These are phyloP conservation scores for Popillia japonica DNA, from an alignment of 1,140 invertebrate species.

Conservation along the genomic window DNA sequence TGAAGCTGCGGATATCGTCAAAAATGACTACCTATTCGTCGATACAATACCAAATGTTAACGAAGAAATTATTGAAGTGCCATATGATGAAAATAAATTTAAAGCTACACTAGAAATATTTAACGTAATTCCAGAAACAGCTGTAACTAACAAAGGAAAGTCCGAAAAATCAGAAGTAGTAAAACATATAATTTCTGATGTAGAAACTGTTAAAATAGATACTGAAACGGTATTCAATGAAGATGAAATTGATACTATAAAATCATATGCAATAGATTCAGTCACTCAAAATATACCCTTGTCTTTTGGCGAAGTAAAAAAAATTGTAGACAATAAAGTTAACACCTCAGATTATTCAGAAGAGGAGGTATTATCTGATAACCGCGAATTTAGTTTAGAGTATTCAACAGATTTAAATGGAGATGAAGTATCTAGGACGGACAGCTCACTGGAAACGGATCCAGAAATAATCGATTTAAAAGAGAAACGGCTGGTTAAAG, in stretches of 20 bases:
- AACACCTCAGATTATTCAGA: constrained; percentile 38
- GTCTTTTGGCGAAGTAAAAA: constrained; percentile 35
- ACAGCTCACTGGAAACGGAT: constrained; percentile 39
- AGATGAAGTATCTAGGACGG: not conserved
- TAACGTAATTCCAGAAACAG: not conserved
- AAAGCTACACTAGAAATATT: constrained; percentile 16
- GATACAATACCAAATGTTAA: not conserved
- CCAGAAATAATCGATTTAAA: constrained; percentile 45
- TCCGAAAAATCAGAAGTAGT: not conserved
- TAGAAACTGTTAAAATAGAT: not conserved
- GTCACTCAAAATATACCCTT: not conserved
- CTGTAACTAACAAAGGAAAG: not conserved
- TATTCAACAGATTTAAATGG: constrained; percentile 38
- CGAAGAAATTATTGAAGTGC: not conserved
- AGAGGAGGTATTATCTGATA: constrained; percentile 29
- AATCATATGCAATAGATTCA: not conserved
- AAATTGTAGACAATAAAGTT: constrained; percentile 19
- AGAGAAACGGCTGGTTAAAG: constrained; percentile 44
- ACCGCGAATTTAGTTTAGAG: constrained; percentile 42
- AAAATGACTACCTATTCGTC: not conserved
- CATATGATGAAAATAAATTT: constrained; percentile 23
- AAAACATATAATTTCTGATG: not conserved
- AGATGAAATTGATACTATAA: not conserved
- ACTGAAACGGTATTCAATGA: not conserved
- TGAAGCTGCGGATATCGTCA: not conserved